Evolutionary conservation across 2,113 vertebrate species (phyloP).

Genomic region (Sturnira hondurensis): DNA sequence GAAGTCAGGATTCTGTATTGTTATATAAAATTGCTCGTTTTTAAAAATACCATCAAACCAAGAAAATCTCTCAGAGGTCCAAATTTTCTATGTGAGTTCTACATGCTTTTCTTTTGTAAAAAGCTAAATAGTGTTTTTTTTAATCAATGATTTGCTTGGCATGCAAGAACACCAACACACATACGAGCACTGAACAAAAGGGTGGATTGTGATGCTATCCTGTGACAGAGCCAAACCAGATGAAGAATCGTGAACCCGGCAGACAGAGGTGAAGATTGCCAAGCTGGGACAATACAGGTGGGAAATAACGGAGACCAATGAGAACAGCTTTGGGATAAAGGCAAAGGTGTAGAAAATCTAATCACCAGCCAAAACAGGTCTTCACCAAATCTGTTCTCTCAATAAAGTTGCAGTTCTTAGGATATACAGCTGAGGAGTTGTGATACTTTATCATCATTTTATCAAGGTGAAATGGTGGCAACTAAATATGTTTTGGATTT

Average conservation of each 20-base stretch:
- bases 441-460: neutral
- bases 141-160: neutral
- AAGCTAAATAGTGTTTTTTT: neutral
- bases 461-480: neutral
- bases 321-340: neutral
- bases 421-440: neutral
- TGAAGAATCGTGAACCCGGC: neutral
- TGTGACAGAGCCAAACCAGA: neutral
- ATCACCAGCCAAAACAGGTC: neutral
- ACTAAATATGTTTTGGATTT: neutral
- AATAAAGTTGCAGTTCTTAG: neutral
- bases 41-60: neutral
- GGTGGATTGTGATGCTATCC: neutral
- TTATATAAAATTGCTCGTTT: neutral
- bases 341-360: neutral
- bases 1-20: neutral
- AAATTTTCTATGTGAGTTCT: neutral
- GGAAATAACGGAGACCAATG: neutral
- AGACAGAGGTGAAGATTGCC: neutral
- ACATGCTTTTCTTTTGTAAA: slow-evolving; percentile 13
- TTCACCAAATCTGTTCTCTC: neutral
- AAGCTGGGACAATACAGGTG: neutral
- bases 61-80: neutral
- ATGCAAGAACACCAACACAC: neutral
- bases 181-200: neutral